Evolutionary conservation across 2,888 invertebrate genomes (phyloP).

Genomic region (Lochmaea capreae): DNA sequence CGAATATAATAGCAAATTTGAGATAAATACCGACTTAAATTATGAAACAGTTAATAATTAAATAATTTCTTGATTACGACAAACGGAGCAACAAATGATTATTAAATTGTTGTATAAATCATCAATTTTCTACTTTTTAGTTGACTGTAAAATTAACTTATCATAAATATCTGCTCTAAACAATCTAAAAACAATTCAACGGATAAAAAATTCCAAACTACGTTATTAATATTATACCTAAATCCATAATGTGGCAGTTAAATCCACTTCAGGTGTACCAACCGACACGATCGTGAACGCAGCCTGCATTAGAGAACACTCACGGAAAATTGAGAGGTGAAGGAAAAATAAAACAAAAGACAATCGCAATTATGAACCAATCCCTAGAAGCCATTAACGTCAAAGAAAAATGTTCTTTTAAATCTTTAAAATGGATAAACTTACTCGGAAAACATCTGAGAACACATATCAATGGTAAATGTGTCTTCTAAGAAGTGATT

Average conservation of each 20-base stretch:
- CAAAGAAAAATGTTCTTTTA: slow-evolving; percentile 25
- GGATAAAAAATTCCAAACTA: background rate
- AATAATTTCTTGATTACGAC: too few species aligned
- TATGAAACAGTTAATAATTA: too few species aligned
- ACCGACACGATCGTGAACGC: background rate
- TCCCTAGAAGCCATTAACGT: slow-evolving; percentile 31
- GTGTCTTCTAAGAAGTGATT: slow-evolving; percentile 2
- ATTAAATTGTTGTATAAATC: too few species aligned
- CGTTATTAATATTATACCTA: background rate
- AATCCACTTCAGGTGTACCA: slow-evolving; percentile 15
- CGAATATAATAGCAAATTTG: too few species aligned
- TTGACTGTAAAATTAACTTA: background rate
- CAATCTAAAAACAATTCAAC: background rate
- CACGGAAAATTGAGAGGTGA: slow-evolving; percentile 4
- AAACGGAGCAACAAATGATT: too few species aligned
- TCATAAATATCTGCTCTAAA: background rate
- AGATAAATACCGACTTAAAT: too few species aligned
- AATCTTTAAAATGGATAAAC: slow-evolving; percentile 34
- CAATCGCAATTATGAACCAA: slow-evolving; percentile 33
- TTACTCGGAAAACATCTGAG: slow-evolving; percentile 17
- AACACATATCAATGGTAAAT: slow-evolving; percentile 15
- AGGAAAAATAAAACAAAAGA: slow-evolving; percentile 26
- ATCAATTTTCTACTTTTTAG: too few species aligned
- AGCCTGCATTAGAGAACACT: background rate
- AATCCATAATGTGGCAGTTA: slow-evolving; percentile 16